A percentile compares a stretch with the other conserved stretches of the same genome.
phyloP scores from a whole-genome alignment of 2,888 invertebrate genomes.

The Megalurothrips usitatus region DNA sequence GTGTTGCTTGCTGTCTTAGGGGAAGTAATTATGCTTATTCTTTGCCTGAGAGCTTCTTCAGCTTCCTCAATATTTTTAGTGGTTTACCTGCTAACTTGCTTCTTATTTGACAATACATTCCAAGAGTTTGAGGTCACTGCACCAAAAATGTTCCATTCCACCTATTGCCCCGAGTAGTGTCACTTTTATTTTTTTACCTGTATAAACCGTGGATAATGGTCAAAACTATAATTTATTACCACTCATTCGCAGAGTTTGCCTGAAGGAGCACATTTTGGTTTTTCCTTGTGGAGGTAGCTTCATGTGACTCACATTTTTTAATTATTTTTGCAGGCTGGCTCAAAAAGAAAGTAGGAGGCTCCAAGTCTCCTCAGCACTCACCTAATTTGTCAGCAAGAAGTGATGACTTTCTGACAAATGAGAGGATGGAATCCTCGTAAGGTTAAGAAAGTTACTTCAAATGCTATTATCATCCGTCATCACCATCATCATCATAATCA shows the following conservation, averaged over 20 bases:
- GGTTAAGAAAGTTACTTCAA: background rate
- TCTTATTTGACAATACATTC: too few relatives aligned
- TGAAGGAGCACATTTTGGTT: too few relatives aligned
- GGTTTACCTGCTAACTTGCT: too few relatives aligned
- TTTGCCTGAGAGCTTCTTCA: too few relatives aligned
- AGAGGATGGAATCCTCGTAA: constrained; percentile 2
- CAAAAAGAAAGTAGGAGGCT: constrained; percentile 35
- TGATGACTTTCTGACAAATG: constrained; percentile 6
- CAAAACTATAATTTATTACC: background rate
- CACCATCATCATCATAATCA: background rate
- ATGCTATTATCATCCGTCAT: background rate
- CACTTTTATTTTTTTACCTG: background rate
- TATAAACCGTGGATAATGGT: background rate
- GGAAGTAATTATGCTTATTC: too few relatives aligned
- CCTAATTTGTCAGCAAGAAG: constrained; percentile 1
- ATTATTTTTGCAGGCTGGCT: constrained; percentile 36
- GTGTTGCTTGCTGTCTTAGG: too few relatives aligned
- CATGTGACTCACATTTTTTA: background rate
- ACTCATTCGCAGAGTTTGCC: background rate
- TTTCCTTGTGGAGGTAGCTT: too few relatives aligned
- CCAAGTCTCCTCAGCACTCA: background rate
- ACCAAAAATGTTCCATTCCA: too few relatives aligned
- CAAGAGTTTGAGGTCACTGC: too few relatives aligned
- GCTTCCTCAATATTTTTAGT: too few relatives aligned
- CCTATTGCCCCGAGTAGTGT: background rate